Evolutionary conservation across 2,888 invertebrate genomes (phyloP), one percentile per base, ranked within the genome.

Genomic region (Apomyelois bistriatella): DNA sequence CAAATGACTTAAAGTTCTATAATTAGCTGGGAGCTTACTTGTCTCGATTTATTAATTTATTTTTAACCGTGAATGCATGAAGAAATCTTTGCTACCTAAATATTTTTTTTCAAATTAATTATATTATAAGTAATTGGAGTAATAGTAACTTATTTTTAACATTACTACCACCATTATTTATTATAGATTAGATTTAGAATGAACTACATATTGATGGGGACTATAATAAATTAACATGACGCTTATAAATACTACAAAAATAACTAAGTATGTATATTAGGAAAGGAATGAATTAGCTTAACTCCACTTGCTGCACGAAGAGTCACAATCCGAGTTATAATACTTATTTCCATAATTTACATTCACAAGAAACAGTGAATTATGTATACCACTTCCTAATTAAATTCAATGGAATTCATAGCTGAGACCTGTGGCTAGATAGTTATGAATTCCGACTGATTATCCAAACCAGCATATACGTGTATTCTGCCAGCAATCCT

Each of bases 1-100:
- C 37, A 49, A 49, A 49, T 49, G 38, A 49, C 22, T 28, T 40
- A 30, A 49, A 49, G 30, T 38, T 48, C 48, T 40, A 49, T 40
- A 49, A 49, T 49, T 49, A 49, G 40, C 38, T 40, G 13, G 28
- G 38, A 40, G 38, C 5, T 38, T 15, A 15, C 49, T 13, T 38
- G 49, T 22, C 30, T 38, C 15, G 28, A 30, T 38, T 48, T 38
- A 38, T 17, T 22, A 32, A 9, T 32, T 32, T 8, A 10, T 9
- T 32, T 10, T 37, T 37, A 36, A 17, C 35, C 36, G 32, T 36
- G 3, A 9, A 17, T n/a, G n/a, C n/a, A 30, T 46, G 42, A 22
- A 32, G 32, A 7, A 2, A n/a, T n/a, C n/a, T n/a, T n/a, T n/a
- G n/a, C n/a, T n/a, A n/a, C n/a, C n/a, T n/a, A n/a, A n/a, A 32